These are phyloP conservation scores for Saxidomus purpurata DNA, from an alignment of 1,140 invertebrate species.

Conservation along the genomic window DNA sequence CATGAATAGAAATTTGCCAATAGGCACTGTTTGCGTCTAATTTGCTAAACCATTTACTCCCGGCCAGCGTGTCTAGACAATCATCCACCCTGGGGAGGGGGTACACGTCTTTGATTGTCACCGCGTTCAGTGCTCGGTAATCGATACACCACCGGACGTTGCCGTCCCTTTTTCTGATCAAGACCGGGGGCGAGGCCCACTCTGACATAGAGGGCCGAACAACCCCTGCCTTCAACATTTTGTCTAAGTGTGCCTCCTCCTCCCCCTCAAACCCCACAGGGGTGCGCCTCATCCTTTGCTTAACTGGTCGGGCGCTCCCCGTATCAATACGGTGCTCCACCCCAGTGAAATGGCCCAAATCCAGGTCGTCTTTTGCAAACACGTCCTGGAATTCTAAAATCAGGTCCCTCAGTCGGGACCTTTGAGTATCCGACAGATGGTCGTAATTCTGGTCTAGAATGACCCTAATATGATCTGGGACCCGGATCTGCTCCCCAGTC, in stretches of 20 bases:
- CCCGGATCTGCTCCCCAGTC: not conserved
- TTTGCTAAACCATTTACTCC: slow-evolving; percentile 34
- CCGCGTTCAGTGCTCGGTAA: not conserved
- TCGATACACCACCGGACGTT: slow-evolving; percentile 5
- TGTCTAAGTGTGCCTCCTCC: slow-evolving; percentile 28
- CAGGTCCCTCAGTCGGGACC: not conserved
- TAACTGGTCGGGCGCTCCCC: slow-evolving; percentile 24
- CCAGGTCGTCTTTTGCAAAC: slow-evolving; percentile 35
- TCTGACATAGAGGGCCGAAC: slow-evolving; percentile 43
- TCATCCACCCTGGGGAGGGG: slow-evolving; percentile 1
- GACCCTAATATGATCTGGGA: not conserved
- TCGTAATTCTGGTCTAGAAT: not conserved
- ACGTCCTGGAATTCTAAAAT: slow-evolving; percentile 13
- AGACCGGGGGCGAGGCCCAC: slow-evolving; percentile 33
- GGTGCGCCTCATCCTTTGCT: slow-evolving; percentile 13
- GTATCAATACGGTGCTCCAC: slow-evolving; percentile 46
- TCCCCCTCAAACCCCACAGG: slow-evolving; percentile 1
- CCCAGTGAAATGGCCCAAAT: slow-evolving; percentile 12
- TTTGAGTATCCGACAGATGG: not conserved
- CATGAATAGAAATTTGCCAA: not conserved
- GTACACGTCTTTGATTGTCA: not conserved
- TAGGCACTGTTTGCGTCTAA: slow-evolving; percentile 47
- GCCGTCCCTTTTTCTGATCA: slow-evolving; percentile 25
- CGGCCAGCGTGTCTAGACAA: not conserved
- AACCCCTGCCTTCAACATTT: slow-evolving; percentile 18